Percentiles rank a stretch among this genome's conserved stretches.
Conservation (phyloP, 2,888 invertebrate genomes). For the Brachyopa scutellaris region DNA sequence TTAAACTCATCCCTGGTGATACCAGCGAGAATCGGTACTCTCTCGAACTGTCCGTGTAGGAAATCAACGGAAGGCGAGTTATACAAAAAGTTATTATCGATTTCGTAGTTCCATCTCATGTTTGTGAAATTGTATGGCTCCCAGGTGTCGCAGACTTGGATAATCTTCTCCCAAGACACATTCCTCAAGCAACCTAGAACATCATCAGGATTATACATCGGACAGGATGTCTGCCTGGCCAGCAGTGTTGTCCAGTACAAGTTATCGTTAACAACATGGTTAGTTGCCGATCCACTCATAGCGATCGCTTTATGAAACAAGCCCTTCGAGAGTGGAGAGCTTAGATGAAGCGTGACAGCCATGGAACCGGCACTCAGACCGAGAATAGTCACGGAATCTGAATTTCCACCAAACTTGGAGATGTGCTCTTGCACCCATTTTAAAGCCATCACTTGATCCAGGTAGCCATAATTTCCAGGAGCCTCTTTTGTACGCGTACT, state of each 20-base stretch:
- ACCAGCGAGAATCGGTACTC: slow-evolving; percentile 85
- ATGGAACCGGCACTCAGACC: slow-evolving; percentile 84
- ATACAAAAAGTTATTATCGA: slow-evolving; percentile 85
- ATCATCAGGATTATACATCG: slow-evolving; percentile 82
- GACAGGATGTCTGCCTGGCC: slow-evolving; percentile 84
- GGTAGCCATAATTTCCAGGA: slow-evolving; percentile 86
- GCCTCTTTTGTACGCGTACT: slow-evolving; percentile 85
- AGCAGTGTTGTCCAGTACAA: slow-evolving; percentile 84
- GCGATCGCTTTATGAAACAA: slow-evolving; percentile 87
- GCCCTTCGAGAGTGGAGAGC: slow-evolving; percentile 85
- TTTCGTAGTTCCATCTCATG: slow-evolving; percentile 82
- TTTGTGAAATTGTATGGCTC: slow-evolving; percentile 75
- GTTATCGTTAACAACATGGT: slow-evolving; percentile 82
- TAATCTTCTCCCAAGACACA: slow-evolving; percentile 75
- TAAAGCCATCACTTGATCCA: slow-evolving; percentile 86
- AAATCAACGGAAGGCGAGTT: slow-evolving; percentile 84
- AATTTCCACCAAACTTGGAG: slow-evolving; percentile 86
- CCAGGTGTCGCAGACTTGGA: slow-evolving; percentile 75
- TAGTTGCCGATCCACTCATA: slow-evolving; percentile 85
- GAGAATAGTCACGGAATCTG: slow-evolving; percentile 84
- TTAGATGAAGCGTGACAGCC: slow-evolving; percentile 83
- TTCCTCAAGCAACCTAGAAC: slow-evolving; percentile 84
- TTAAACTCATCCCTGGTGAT: slow-evolving; percentile 84
- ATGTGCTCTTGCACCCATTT: slow-evolving; percentile 86
- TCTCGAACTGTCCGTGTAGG: slow-evolving; percentile 83